Conservation (phyloP, 2,888 invertebrate genomes). For the Embidobia sp. region DNA sequence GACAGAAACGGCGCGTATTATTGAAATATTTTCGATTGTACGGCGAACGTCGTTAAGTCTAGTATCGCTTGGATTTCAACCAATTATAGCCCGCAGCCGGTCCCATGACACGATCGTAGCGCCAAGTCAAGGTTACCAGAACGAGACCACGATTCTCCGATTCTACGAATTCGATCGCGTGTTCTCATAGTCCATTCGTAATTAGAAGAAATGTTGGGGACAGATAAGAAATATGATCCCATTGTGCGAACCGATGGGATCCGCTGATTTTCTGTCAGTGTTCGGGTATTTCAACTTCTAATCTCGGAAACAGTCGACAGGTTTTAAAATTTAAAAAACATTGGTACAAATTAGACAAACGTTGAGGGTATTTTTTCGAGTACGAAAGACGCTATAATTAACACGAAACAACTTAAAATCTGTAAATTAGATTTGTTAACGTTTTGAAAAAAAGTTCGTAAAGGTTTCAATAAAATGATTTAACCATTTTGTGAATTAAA, state of each 20-base stretch:
- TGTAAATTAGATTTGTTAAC: no score
- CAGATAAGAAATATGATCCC: conserved; percentile 40
- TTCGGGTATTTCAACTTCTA: no score
- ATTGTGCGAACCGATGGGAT: conserved; percentile 29
- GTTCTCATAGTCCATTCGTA: conserved; percentile 33
- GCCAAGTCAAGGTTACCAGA: conserved; percentile 53
- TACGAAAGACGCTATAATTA: no score
- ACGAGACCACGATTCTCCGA: conserved; percentile 43
- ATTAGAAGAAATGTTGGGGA: conserved; percentile 30
- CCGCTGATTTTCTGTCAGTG: not conserved
- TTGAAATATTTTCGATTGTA: conserved; percentile 39
- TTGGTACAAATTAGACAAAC: no score
- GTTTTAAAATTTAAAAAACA: no score
- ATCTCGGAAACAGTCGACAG: no score
- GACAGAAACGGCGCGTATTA: not conserved
- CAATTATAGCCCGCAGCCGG: conserved; percentile 49
- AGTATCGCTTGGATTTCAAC: conserved; percentile 38
- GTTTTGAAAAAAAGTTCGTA: no score
- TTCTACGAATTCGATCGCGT: conserved; percentile 57
- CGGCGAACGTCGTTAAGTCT: conserved; percentile 24
- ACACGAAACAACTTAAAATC: no score
- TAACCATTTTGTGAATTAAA: no score
- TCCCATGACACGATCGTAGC: conserved; percentile 45
- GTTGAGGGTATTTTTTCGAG: no score
- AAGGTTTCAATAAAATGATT: no score